Percentiles rank a stretch among this genome's conserved stretches.
These are phyloP conservation scores for Lophochroa leadbeateri DNA, from an alignment of 2,113 vertebrate genomes.

Conservation along the genomic window DNA sequence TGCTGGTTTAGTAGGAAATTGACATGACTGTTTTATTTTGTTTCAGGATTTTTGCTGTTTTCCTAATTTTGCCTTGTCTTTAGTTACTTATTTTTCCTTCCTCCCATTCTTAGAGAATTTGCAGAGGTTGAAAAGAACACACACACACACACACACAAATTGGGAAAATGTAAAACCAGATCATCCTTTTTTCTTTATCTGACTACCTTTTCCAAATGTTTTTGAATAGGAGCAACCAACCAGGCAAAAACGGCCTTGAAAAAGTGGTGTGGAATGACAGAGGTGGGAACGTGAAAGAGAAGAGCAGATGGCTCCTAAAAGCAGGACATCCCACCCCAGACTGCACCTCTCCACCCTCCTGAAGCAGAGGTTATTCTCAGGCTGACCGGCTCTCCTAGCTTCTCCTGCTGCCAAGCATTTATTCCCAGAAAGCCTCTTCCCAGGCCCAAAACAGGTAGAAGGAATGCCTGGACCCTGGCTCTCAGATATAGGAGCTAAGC, in stretches of 20 bases:
- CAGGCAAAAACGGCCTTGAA: neutral
- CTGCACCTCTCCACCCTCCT: neutral
- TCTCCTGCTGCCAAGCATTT: neutral
- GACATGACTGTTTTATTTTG: neutral
- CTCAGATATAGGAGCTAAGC: neutral
- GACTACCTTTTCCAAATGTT: neutral
- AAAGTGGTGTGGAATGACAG: neutral
- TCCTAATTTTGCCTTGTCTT: neutral
- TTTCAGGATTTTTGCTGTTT: neutral
- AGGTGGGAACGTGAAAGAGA: neutral
- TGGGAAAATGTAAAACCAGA: neutral
- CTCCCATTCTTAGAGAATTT: neutral
- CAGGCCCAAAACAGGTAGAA: neutral
- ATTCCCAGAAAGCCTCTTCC: neutral
- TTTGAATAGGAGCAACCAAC: neutral
- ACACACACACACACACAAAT: fast-evolving
- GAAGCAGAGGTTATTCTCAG: neutral
- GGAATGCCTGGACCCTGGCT: neutral
- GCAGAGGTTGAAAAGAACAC: neutral
- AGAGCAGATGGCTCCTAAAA: neutral
- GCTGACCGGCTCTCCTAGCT: neutral
- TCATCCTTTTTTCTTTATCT: neutral
- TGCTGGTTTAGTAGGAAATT: neutral
- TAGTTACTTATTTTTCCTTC: conserved; percentile 3
- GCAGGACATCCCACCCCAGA: neutral